Percentiles rank a stretch among this genome's conserved stretches.
Evolutionary conservation across 2,888 invertebrate genomes (phyloP).

Genomic region (Cremastinae sp.): DNA sequence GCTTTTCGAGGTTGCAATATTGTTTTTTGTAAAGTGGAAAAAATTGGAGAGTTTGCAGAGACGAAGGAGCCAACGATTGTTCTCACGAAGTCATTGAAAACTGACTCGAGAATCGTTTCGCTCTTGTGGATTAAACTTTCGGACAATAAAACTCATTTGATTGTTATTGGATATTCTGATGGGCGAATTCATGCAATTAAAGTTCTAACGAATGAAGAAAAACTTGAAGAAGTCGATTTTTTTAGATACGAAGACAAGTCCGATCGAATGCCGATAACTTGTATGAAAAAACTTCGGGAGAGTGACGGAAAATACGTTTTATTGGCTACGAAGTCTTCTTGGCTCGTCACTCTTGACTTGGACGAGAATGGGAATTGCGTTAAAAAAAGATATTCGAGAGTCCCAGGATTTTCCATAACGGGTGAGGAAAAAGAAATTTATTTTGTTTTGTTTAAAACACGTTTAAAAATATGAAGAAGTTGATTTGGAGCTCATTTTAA

Average conservation of each 20-base stretch:
- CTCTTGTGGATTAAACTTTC: constrained; percentile 71
- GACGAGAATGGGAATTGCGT: constrained; percentile 64
- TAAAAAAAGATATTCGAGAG: constrained; percentile 61
- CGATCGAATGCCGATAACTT: constrained; percentile 68
- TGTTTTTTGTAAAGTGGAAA: constrained; percentile 70
- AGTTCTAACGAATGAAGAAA: constrained; percentile 56
- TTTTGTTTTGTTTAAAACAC: not conserved
- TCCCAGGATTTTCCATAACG: constrained; percentile 72
- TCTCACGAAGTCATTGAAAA: constrained; percentile 59
- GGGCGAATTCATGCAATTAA: constrained; percentile 70
- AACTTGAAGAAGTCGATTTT: constrained; percentile 49
- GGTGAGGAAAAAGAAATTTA: constrained; percentile 64
- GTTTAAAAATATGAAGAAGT: not conserved
- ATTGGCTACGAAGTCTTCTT: constrained; percentile 68
- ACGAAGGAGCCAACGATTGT: constrained; percentile 58
- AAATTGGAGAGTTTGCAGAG: constrained; percentile 56
- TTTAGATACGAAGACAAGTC: constrained; percentile 64
- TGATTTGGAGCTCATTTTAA: no score
- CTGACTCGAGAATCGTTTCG: constrained; percentile 65
- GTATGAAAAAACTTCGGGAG: constrained; percentile 63
- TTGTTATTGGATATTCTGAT: constrained; percentile 72
- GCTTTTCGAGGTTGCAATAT: constrained; percentile 73
- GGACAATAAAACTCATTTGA: constrained; percentile 58
- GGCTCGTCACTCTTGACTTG: constrained; percentile 66
- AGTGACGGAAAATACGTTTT: constrained; percentile 61